phyloP scores from a whole-genome alignment of 2,888 invertebrate genomes.

The Eupithecia exiguata region DNA sequence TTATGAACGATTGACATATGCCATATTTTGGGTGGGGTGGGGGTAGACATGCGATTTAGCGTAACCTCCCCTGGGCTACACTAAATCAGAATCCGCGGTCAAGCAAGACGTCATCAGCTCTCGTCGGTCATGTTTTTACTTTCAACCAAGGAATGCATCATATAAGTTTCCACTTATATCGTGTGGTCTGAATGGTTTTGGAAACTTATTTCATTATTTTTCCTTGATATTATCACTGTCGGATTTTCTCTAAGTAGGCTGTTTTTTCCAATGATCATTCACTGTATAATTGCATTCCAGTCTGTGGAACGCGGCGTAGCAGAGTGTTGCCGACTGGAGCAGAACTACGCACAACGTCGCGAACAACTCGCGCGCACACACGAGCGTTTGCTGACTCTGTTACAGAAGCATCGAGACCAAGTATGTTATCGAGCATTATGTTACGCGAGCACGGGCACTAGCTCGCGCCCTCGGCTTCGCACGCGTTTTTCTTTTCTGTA shows the following conservation, averaged over 20 bases:
- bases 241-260: background rate
- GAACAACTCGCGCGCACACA: constrained; percentile 91
- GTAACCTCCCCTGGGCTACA: too few species aligned
- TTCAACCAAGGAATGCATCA: too few species aligned
- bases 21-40: too few species aligned
- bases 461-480: too few species aligned
- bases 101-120: too few species aligned
- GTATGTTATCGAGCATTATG: constrained; percentile 47
- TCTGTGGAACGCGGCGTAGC: constrained; percentile 95
- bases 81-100: too few species aligned
- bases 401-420: constrained; percentile 74
- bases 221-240: background rate
- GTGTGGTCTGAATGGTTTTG: background rate
- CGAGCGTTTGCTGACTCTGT: constrained; percentile 88
- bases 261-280: background rate
- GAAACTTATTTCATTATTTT: background rate
- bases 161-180: too few species aligned
- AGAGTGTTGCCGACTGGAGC: constrained; percentile 92
- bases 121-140: too few species aligned
- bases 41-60: too few species aligned
- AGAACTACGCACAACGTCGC: constrained; percentile 89
- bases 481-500: background rate
- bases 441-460: background rate
- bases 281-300: constrained; percentile 55
- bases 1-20: too few species aligned